A percentile compares a stretch with the other conserved stretches of the same genome.
phyloP scores from a whole-genome alignment of 2,888 invertebrate genomes.

The Chrysolina haemoptera region DNA sequence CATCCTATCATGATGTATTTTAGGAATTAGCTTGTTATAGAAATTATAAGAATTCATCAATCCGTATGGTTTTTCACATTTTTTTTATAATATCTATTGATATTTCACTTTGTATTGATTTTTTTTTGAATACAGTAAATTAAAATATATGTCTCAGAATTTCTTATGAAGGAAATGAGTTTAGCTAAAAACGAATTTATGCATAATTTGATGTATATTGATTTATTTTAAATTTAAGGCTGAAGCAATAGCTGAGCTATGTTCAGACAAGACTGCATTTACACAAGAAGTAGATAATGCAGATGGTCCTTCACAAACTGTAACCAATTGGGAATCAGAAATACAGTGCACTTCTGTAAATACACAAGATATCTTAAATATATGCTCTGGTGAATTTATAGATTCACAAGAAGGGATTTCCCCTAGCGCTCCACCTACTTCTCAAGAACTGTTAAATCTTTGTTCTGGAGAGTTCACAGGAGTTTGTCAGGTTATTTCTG shows the following conservation, averaged over 20 bases:
- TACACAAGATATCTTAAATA: constrained; percentile 30
- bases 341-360: constrained; percentile 1
- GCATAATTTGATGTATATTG: constrained; percentile 34
- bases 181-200: not conserved
- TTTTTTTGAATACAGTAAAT: too few species aligned
- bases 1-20: too few species aligned
- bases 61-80: too few species aligned
- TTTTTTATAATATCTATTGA: too few species aligned
- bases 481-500: constrained; percentile 3
- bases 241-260: constrained; percentile 73
- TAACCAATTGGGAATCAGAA: not conserved
- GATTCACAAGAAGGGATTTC: constrained; percentile 17
- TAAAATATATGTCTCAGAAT: too few species aligned
- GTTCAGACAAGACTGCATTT: constrained; percentile 68
- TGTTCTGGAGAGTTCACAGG: constrained; percentile 56
- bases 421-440: constrained; percentile 42
- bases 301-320: not conserved
- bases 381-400: constrained; percentile 29
- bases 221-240: constrained; percentile 41
- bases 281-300: constrained; percentile 37
- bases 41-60: too few species aligned
- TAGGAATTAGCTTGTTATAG: too few species aligned
- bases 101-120: too few species aligned
- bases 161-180: too few species aligned
- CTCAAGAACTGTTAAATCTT: constrained; percentile 64